Percentiles rank a stretch among this genome's conserved stretches.
Evolutionary conservation across 2,113 vertebrate species (phyloP).

Genomic region (Onychorhynchus coronatus): DNA sequence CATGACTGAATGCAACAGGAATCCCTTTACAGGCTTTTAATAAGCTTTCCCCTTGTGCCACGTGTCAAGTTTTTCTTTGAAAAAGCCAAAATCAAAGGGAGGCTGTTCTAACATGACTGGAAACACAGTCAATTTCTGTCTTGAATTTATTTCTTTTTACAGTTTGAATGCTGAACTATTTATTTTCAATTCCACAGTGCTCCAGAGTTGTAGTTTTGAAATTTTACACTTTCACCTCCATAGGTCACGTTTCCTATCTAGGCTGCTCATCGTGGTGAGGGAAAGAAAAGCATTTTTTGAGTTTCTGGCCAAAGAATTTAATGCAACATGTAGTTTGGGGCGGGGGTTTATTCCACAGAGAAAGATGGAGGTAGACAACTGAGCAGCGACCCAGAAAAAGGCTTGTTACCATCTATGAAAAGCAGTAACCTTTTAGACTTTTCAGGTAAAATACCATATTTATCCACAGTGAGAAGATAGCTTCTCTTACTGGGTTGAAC

Average conservation of each 20-base stretch:
- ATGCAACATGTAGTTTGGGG: background rate
- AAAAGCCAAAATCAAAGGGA: background rate
- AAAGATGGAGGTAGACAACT: background rate
- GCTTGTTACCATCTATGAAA: background rate
- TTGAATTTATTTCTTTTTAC: background rate
- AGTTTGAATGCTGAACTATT: background rate
- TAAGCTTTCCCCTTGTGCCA: background rate
- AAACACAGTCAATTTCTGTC: background rate
- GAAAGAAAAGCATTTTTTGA: background rate
- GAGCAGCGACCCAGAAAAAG: background rate
- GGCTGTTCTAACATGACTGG: background rate
- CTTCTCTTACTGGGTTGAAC: background rate
- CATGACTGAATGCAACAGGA: background rate
- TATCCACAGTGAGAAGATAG: background rate
- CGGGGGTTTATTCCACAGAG: background rate
- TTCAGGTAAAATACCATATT: background rate
- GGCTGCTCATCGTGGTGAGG: background rate
- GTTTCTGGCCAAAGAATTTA: background rate
- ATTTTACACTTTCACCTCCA: background rate
- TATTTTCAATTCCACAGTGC: background rate
- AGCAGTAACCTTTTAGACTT: background rate
- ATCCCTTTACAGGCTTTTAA: background rate
- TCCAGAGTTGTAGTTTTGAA: background rate
- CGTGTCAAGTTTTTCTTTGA: background rate
- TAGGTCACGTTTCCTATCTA: background rate